phyloP scores from a whole-genome alignment of 2,113 vertebrate genomes.

The Sander vitreus region DNA sequence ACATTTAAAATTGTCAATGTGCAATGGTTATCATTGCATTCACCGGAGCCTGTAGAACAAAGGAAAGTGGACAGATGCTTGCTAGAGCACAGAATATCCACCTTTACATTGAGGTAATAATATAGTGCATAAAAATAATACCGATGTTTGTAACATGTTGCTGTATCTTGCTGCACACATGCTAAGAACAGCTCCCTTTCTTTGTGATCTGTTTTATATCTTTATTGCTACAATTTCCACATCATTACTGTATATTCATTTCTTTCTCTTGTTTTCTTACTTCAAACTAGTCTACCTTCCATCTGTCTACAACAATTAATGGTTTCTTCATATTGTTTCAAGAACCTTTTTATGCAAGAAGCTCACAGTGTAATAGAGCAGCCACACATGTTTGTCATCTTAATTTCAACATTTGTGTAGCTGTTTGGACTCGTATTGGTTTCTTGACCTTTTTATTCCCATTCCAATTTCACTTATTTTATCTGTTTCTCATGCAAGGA shows the following conservation, averaged over 20 bases:
- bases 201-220: background rate
- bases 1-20: constrained; percentile 8
- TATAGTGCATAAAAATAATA: background rate
- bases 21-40: background rate
- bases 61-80: background rate
- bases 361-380: background rate
- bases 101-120: background rate
- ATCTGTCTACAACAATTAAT: background rate
- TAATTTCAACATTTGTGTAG: constrained; percentile 22
- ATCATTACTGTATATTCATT: background rate
- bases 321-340: background rate
- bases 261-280: constrained; percentile 7
- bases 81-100: background rate
- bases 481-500: constrained; percentile 28
- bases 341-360: constrained; percentile 2
- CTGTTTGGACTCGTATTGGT: constrained; percentile 26
- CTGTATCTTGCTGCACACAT: background rate
- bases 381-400: constrained; percentile 8
- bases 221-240: constrained; percentile 13
- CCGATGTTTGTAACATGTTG: background rate
- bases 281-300: background rate
- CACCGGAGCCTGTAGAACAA: constrained; percentile 14
- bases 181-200: background rate
- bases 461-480: constrained; percentile 31
- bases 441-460: constrained; percentile 48